Percentiles rank a stretch among this genome's conserved stretches.
Conservation (phyloP, 92 coral and sea anemone species). For the Muricea muricata region DNA sequence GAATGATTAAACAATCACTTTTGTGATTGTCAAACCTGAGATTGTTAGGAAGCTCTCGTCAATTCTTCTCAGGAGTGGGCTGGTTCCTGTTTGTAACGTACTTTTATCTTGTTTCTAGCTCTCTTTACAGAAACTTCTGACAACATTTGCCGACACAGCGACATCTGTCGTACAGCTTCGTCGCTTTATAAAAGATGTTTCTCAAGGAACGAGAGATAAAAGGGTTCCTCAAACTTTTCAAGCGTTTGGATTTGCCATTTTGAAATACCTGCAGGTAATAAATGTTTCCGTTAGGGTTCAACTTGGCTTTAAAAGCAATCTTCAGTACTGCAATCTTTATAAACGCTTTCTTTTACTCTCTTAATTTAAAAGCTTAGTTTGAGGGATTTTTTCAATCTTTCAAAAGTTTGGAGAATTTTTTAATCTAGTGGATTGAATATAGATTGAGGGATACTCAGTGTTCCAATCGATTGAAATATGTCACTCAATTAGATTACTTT, state of each 20-base stretch:
- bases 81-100: too few relatives aligned
- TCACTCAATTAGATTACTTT: too few relatives aligned
- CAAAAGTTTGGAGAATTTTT: too few relatives aligned
- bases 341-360: too few relatives aligned
- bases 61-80: too few relatives aligned
- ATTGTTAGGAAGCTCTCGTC: too few relatives aligned
- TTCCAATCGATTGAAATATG: too few relatives aligned
- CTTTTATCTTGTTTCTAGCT: slow-evolving; percentile 47
- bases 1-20: background rate
- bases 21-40: background rate
- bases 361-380: too few relatives aligned
- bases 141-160: slow-evolving; percentile 75
- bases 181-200: slow-evolving; percentile 67
- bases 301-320: slow-evolving; percentile 72
- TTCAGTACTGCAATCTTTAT: too few relatives aligned
- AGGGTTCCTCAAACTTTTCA: slow-evolving; percentile 78
- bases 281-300: slow-evolving; percentile 66
- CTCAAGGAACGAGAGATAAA: slow-evolving; percentile 24
- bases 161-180: slow-evolving; percentile 60
- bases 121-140: slow-evolving; percentile 67
- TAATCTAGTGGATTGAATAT: too few relatives aligned
- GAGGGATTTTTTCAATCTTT: too few relatives aligned
- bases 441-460: too few relatives aligned
- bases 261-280: slow-evolving; percentile 76
- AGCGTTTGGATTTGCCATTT: slow-evolving; percentile 82